Conservation (phyloP, 1,140 invertebrate species). For the Meloidogyne exigua region DNA sequence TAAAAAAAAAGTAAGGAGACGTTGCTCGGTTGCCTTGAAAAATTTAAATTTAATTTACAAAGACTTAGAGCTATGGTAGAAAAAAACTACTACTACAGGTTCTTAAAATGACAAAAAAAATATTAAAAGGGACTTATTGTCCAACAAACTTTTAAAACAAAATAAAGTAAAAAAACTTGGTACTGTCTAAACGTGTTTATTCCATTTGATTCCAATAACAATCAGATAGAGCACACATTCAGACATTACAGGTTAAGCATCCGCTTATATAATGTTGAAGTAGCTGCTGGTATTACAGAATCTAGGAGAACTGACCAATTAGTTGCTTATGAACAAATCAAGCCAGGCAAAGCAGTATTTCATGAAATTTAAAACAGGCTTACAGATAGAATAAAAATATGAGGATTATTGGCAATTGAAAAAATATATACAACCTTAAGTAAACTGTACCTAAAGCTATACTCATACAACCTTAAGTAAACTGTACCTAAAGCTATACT, state of each 20-base stretch:
- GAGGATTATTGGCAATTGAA: too few relatives aligned
- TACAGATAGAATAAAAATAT: too few relatives aligned
- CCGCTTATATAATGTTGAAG: slow-evolving; percentile 47
- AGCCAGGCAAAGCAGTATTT: slow-evolving; percentile 41
- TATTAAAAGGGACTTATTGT: too few relatives aligned
- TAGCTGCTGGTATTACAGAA: slow-evolving; percentile 54
- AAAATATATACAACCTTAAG: too few relatives aligned
- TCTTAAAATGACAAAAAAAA: too few relatives aligned
- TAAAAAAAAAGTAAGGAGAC: slow-evolving; percentile 88
- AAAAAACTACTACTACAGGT: too few relatives aligned
- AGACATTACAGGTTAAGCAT: slow-evolving; percentile 43
- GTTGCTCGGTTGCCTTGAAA: slow-evolving; percentile 75
- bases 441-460: too few relatives aligned
- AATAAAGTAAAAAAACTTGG: slow-evolving; percentile 32
- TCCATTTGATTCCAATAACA: slow-evolving; percentile 96
- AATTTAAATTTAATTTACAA: too few relatives aligned
- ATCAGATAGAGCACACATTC: slow-evolving; percentile 87
- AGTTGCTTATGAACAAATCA: slow-evolving; percentile 47
- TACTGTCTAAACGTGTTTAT: slow-evolving; percentile 80
- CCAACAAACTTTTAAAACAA: not conserved
- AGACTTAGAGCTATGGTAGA: too few relatives aligned
- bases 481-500: too few relatives aligned
- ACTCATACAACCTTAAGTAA: too few relatives aligned
- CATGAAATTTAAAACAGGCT: too few relatives aligned
- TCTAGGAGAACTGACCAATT: slow-evolving; percentile 50